These are phyloP conservation scores for Dolichotis patagonum DNA, from an alignment of 2,113 vertebrate genomes.

Conservation along the genomic window DNA sequence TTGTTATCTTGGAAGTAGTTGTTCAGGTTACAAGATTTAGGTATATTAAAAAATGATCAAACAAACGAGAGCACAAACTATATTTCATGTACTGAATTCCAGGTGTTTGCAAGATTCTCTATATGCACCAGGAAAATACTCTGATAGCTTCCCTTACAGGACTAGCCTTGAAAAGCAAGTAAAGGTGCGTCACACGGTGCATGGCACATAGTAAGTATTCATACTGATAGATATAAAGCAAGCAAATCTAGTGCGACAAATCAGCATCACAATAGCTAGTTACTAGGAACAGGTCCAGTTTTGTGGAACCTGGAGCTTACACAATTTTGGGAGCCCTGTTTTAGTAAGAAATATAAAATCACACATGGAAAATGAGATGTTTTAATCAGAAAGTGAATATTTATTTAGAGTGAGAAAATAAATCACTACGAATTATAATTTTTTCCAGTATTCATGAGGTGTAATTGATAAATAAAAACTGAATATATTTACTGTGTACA, in stretches of 20 bases:
- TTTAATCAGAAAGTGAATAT: constrained; percentile 10
- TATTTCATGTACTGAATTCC: constrained; percentile 54
- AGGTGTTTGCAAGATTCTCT: not conserved
- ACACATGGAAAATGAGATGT: not conserved
- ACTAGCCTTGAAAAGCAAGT: constrained; percentile 26
- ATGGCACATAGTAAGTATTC: not conserved
- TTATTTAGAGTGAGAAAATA: constrained; percentile 55
- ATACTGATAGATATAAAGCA: not conserved
- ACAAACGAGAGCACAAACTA: too few species aligned
- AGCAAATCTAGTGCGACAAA: not conserved
- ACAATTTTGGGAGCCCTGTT: not conserved
- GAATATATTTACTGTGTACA: not conserved
- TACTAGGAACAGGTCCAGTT: not conserved
- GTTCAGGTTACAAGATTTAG: too few species aligned
- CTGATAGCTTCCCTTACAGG: constrained; percentile 38
- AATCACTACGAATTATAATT: constrained; percentile 20
- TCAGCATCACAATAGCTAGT: not conserved
- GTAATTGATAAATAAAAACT: not conserved
- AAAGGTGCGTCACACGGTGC: not conserved
- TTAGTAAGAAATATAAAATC: constrained; percentile 38
- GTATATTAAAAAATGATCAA: too few species aligned
- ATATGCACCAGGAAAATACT: constrained; percentile 45
- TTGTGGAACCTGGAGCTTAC: not conserved
- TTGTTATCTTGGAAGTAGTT: too few species aligned
- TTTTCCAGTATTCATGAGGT: not conserved